phyloP scores from a whole-genome alignment of 1,140 invertebrate species.

The Melitaea cinxia region DNA sequence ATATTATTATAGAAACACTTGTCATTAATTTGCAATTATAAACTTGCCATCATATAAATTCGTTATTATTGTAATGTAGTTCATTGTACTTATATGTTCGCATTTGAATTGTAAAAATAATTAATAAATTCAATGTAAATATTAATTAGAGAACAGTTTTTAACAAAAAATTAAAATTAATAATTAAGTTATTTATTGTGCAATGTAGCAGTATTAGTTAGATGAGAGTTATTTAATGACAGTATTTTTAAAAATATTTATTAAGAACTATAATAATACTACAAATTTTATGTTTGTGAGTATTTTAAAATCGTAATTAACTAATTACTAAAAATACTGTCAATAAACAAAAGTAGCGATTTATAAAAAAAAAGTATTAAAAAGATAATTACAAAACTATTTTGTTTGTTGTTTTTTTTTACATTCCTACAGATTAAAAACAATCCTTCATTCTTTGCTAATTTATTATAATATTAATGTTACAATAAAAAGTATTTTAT shows the following conservation, averaged over 20 bases:
- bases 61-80: slow-evolving; percentile 1
- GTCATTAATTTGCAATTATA: slow-evolving; percentile 15
- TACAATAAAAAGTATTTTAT: too few species aligned
- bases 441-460: too few species aligned
- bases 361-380: slow-evolving; percentile 65
- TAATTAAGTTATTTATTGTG: slow-evolving; percentile 78
- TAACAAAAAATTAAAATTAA: slow-evolving; percentile 64
- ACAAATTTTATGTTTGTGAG: too few species aligned
- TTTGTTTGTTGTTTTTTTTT: slow-evolving; percentile 37
- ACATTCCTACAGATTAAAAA: too few species aligned
- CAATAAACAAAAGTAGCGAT: slow-evolving; percentile 55
- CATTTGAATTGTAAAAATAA: slow-evolving; percentile 22
- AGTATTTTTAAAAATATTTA: slow-evolving; percentile 30
- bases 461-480: too few species aligned
- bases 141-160: slow-evolving; percentile 36
- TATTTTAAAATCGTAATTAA: too few species aligned
- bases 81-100: slow-evolving; percentile 3
- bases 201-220: slow-evolving; percentile 78
- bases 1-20: neutral
- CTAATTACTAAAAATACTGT: slow-evolving; percentile 45
- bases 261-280: too few species aligned
- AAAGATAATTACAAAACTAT: slow-evolving; percentile 41
- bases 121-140: slow-evolving; percentile 48
- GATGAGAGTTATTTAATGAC: slow-evolving; percentile 32
- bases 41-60: slow-evolving; percentile 28